phyloP scores from a whole-genome alignment of 2,888 invertebrate genomes.

The Xylocampa areola region DNA sequence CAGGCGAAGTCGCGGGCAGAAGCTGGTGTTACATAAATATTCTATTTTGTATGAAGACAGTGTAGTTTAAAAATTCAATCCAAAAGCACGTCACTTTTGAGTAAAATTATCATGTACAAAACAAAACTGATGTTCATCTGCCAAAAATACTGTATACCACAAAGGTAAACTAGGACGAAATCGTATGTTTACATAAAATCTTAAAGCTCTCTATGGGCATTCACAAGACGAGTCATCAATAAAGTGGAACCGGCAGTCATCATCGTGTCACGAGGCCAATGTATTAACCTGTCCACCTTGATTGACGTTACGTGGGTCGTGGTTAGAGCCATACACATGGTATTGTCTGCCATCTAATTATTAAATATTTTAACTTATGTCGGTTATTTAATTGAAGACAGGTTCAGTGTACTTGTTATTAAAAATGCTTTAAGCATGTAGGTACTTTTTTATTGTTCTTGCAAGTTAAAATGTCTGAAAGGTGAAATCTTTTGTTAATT shows the following conservation, averaged over 20 bases:
- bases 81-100: slow-evolving; percentile 36
- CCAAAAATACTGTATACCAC: too few relatives aligned
- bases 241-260: slow-evolving; percentile 53
- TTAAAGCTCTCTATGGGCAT: slow-evolving; percentile 7
- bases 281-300: slow-evolving; percentile 67
- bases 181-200: slow-evolving; percentile 12
- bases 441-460: too few relatives aligned
- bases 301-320: slow-evolving; percentile 62
- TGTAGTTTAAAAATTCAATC: slow-evolving; percentile 9
- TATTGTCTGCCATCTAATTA: slow-evolving; percentile 32
- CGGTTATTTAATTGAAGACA: slow-evolving; percentile 23
- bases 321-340: slow-evolving; percentile 39
- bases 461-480: too few relatives aligned
- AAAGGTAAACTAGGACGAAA: slow-evolving; percentile 17
- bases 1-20: too few relatives aligned
- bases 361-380: slow-evolving; percentile 32
- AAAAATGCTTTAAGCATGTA: too few relatives aligned
- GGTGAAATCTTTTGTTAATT: too few relatives aligned
- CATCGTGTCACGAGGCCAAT: slow-evolving; percentile 65
- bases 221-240: slow-evolving; percentile 36
- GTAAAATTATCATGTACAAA: too few relatives aligned
- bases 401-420: too few relatives aligned
- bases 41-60: slow-evolving; percentile 29
- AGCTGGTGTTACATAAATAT: too few relatives aligned
- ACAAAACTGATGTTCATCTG: too few relatives aligned